These are phyloP conservation scores for Nestor notabilis DNA, from an alignment of 2,113 vertebrate genomes.

Conservation along the genomic window DNA sequence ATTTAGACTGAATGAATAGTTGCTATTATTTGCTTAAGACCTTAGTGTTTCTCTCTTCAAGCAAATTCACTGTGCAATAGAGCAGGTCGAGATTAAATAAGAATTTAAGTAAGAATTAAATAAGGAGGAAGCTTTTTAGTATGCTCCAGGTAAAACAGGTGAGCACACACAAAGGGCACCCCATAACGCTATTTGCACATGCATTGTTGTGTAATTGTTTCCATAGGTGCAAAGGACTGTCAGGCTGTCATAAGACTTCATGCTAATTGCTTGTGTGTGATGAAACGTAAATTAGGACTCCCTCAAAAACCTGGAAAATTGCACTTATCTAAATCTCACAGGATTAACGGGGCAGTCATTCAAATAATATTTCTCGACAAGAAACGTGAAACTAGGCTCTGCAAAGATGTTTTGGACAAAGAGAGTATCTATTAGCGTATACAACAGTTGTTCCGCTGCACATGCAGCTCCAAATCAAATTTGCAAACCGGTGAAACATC, in stretches of 20 bases:
- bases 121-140: not conserved
- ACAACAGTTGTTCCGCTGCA: not conserved
- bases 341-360: not conserved
- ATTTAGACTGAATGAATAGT: not conserved
- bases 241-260: not conserved
- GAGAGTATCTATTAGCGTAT: not conserved
- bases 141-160: not conserved
- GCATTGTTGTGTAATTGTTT: conserved; percentile 22
- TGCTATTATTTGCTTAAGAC: not conserved
- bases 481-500: conserved; percentile 6
- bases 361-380: not conserved
- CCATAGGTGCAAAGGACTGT: conserved; percentile 22
- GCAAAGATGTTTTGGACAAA: not conserved
- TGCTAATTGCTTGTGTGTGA: not conserved
- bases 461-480: not conserved
- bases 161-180: not conserved
- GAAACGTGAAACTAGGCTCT: not conserved
- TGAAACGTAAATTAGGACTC: conserved; percentile 31
- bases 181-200: not conserved
- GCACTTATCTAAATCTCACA: not conserved
- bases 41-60: not conserved
- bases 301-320: conserved; percentile 4
- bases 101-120: not conserved
- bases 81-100: not conserved
- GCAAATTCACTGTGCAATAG: not conserved